Base-by-base conservation (phyloP, 2,797 vertebrate species). In the Semaprochilodus insignis region DNA sequence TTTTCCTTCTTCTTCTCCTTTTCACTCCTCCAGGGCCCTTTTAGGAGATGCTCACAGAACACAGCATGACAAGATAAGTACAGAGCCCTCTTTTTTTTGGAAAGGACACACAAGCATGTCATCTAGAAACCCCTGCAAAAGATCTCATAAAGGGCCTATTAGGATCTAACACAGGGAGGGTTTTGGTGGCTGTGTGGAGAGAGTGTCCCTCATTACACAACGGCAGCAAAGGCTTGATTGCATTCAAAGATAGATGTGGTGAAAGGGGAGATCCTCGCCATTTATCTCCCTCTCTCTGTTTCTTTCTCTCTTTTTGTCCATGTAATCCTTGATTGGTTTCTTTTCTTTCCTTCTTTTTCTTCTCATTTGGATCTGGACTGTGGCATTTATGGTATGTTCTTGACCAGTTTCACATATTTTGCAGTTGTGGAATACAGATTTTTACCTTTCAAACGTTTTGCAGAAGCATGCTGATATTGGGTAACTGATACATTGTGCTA, bases 21-120 rank as follows among this genome's bases (percentile, higher is more conserved):
- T 78, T 67, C 63, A 52, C 77, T 63, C 62, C 72, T 54, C 83
- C 83, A 0, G 57, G 79, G 84, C 87, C 75, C 84, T 81, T 88
- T 84, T 77, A 83, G 69, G 83, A 69, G 83, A 85, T 82, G 65
- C 85, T 83, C 25, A 16, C 34, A 74, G 80, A 85, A 81, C 85
- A 81, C 83, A 74, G 82, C 85, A 83, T 77, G 83, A 89, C 74
- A 78, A 57, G 85, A 85, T 88, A 88, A 91, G 88, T 81, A 87
- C 74, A 85, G 67, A 81, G 54, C 74, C 34, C 27, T 67, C 65
- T 83, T 71, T 77, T 75, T 80, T 81, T 67, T 4, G 16, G 52
- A 79, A 75, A 59, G 73, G 81, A 81, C 80, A 62, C 57, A 11
- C 65, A 74, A 84, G 86, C 75, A 78, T 84, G 71, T 80, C 83